Base-by-base conservation (phyloP, 2,797 vertebrate species). In the Antennarius maculatus region DNA sequence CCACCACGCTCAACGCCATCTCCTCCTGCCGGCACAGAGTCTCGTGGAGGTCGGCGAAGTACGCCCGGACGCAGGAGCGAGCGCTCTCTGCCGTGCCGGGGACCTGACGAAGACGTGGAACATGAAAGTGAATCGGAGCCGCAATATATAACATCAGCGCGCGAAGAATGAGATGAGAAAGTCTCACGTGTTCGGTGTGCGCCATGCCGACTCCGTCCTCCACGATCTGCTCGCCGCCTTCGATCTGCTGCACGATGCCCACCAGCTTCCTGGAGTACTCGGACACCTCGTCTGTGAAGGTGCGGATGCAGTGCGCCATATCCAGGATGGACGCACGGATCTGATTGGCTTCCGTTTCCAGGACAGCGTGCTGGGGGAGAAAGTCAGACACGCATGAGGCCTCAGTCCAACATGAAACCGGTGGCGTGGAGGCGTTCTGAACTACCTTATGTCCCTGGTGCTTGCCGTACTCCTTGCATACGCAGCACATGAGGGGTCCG, bases 381-480 rank as follows among this genome's bases (percentile, higher is more conserved):
- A 46, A 68, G 28, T 2, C 0, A 0, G 5, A 11, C 1, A 10
- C 14, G 10, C 17, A 23, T 2, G 1, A 48, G 1, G 16, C 16
- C 31, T 8, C 31, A 5, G 17, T 42, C 15, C 2, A 7, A 55
- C 0, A 9, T 3, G 6, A 34, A 18, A 10, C 2, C 2, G 2
- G 4, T 37, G 16, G 5, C 12, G 31, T 0, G 2, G 29, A 6
- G 14, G 12, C 3, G 7, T 28, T 31, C 45, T 1, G 0, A 13
- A 0, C 13, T 61, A 99, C 97, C 96, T 99, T 99, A 67, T 99
- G 97, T 73, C 97, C 97, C 88, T 99, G 97, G 87, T 99, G 97
- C 80, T 99, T 99, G 84, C 97, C 97, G 0, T 99, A 99, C 89
- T 99, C 97, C 87, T 99, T 99, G 84, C 97, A 99, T 85, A 99